Conservation (phyloP, 2,888 invertebrate species). For the Cheiracanthium punctorium region DNA sequence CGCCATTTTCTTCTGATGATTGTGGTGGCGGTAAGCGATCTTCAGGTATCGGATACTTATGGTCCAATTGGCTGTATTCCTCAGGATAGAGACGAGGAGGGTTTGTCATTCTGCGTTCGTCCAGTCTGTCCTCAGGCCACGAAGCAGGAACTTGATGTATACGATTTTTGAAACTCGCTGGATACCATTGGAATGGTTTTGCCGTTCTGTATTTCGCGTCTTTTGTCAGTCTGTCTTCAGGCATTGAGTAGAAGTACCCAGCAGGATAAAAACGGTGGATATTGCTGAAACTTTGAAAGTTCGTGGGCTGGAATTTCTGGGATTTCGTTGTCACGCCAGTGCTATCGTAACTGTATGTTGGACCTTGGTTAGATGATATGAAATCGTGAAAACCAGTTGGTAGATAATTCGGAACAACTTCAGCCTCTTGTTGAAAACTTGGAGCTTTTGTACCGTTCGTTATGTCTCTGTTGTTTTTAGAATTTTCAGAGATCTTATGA, state of each 20-base stretch:
- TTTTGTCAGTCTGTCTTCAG: neutral
- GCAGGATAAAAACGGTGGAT: neutral
- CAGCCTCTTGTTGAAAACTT: no score
- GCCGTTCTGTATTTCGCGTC: neutral
- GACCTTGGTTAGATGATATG: constrained; percentile 36
- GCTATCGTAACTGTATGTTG: constrained; percentile 7
- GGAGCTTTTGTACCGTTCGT: neutral
- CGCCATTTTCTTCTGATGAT: neutral
- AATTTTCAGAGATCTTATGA: neutral
- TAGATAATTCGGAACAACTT: constrained; percentile 27
- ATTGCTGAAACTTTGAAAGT: neutral
- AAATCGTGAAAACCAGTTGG: constrained; percentile 38
- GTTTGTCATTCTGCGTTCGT: no score
- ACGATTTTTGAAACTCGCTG: neutral
- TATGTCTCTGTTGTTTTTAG: neutral
- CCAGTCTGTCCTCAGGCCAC: no score
- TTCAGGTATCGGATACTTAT: neutral
- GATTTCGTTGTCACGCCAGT: neutral
- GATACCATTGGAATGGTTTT: neutral
- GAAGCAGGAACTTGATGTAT: no score
- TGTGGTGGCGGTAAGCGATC: neutral
- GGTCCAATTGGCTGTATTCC: no score
- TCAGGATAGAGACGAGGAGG: no score
- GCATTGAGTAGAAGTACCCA: neutral
- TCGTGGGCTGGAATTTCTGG: neutral